These are phyloP conservation scores for Neolamprologus ventralis DNA, from an alignment of 2,113 vertebrate genomes.

Conservation along the genomic window DNA sequence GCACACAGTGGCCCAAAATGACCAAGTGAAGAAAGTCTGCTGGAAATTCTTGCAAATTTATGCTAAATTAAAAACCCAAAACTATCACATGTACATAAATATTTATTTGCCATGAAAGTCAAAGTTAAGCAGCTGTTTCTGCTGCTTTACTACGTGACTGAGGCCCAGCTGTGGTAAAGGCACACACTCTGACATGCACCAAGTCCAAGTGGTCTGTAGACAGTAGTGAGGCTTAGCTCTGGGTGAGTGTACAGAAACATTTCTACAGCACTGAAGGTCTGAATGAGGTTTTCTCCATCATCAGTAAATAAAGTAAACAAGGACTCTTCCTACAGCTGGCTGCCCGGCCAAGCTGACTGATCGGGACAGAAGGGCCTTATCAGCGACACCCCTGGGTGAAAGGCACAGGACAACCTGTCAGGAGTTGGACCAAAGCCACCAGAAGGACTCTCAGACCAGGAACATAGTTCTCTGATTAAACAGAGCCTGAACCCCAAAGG, in stretches of 20 bases:
- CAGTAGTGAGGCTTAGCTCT: not conserved
- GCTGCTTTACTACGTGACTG: not conserved
- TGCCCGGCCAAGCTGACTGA: not conserved
- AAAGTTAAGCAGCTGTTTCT: not conserved
- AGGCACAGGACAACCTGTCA: not conserved
- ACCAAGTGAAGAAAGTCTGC: not conserved
- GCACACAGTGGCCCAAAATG: not conserved
- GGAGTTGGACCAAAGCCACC: not conserved
- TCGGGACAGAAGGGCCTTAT: not conserved
- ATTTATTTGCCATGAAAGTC: not conserved
- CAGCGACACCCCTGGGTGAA: rapidly evolving
- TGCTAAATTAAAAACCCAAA: not conserved
- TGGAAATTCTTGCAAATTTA: not conserved
- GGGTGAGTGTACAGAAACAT: not conserved
- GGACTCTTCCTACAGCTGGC: not conserved
- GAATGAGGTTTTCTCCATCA: not conserved
- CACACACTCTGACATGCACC: not conserved
- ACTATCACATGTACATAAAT: not conserved
- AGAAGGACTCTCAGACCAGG: not conserved
- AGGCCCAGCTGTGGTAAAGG: not conserved
- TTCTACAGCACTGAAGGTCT: not conserved
- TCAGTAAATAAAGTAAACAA: not conserved
- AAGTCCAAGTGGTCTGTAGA: not conserved
- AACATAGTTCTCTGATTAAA: not conserved
- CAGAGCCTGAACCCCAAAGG: not conserved